Evolutionary conservation across 2,888 invertebrate genomes (phyloP).

Genomic region (Ormia ochracea): DNA sequence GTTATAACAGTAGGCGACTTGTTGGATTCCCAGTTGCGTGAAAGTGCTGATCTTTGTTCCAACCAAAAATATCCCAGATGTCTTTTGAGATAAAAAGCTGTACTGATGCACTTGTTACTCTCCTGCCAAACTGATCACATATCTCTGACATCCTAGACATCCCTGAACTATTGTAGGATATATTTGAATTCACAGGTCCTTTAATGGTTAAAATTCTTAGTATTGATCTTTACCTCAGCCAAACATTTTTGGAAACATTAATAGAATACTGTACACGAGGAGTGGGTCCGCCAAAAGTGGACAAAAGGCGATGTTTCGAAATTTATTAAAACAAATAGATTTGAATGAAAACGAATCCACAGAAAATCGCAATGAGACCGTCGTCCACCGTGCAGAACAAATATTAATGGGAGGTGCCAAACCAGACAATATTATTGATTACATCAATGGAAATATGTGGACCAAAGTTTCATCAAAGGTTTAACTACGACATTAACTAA

Average conservation of each 20-base stretch:
- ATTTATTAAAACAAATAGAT: conserved; percentile 78
- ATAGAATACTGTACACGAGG: conserved; percentile 80
- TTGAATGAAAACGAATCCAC: conserved; percentile 77
- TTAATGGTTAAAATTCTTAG: too few relatives aligned
- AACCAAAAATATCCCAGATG: conserved; percentile 75
- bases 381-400: conserved; percentile 78
- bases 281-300: conserved; percentile 79
- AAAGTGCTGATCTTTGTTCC: conserved; percentile 62
- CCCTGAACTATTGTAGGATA: too few relatives aligned
- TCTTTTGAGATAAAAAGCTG: too few relatives aligned
- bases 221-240: conserved; percentile 63
- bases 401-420: conserved; percentile 78
- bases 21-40: conserved; percentile 69
- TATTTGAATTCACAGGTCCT: too few relatives aligned
- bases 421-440: conserved; percentile 80
- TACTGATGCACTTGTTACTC: too few relatives aligned
- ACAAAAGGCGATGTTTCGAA: conserved; percentile 76
- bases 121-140: too few relatives aligned
- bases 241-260: conserved; percentile 79
- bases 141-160: too few relatives aligned
- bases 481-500: conserved; percentile 83
- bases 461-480: conserved; percentile 82
- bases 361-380: conserved; percentile 72
- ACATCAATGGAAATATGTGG: conserved; percentile 81
- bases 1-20: conserved; percentile 76